Base-by-base conservation (phyloP, 2,888 invertebrate species). In the Dendrolimus pini region DNA sequence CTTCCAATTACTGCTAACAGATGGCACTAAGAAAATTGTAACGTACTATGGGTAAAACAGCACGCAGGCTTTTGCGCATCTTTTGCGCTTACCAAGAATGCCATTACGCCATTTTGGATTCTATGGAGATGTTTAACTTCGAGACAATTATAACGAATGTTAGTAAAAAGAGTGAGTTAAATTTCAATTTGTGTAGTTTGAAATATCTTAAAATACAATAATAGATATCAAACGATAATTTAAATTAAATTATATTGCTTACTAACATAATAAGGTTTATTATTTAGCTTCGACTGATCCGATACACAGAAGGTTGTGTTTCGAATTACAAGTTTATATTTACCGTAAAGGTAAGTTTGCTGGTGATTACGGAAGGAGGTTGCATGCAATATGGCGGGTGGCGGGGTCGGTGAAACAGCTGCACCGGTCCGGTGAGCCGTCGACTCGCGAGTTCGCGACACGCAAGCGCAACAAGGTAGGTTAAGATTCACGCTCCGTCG, bases 391-490 rank as follows among this genome's bases (percentile, higher is more conserved):
- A 82, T 82, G 80, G 84, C 82, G 81, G 79, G 67, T 61, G 62
- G 63, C 62, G 52, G 60, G 56, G 86, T 89, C 85, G 89, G 80
- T 83, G 80, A 76, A 85, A 75, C 80, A 80, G 86, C 62, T 63
- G 68, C 69, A 67, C 71, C 78, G 82, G 82, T 77, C 79, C 75
- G 81, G 74, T 77, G 77, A 71, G 72, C 65, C 60, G 56, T 10
- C 66, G 64, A 68, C 66, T 64, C 59, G 69, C 75, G 67, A 76
- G 65, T 70, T 66, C 72, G 74, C 81, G 87, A 90, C 90, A 90
- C 89, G 90, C 89, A 85, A 86, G 83, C 88, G 86, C 82, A 77
- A 77, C 89, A 89, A 47, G 90, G 89, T 89, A 89, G 89, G 90
- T 89, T 89, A 89, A 82, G 78, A 79, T 88, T 87, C 80, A 89